These are phyloP conservation scores for Gymnoscopelus braueri DNA, from an alignment of 2,797 vertebrate genomes.

Conservation along the genomic window DNA sequence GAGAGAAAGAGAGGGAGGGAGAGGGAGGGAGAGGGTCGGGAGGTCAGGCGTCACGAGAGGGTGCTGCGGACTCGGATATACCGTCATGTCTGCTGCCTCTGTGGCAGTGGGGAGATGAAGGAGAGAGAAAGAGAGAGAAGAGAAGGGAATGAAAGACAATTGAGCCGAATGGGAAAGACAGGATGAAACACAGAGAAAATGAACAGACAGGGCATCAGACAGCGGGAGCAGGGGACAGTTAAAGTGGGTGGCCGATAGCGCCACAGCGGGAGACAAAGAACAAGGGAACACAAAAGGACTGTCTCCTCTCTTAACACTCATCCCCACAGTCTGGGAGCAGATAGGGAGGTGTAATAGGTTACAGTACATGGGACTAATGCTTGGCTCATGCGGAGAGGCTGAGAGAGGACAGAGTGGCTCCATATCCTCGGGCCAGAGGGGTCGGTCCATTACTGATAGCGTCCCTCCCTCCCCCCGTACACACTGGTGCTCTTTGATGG, in stretches of 20 bases:
- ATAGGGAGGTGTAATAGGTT: slow-evolving; percentile 41
- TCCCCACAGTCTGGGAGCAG: slow-evolving; percentile 36
- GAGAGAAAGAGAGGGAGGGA: slow-evolving; percentile 15
- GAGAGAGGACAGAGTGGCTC: slow-evolving; percentile 51
- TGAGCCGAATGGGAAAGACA: background rate
- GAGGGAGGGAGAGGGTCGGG: slow-evolving; percentile 29
- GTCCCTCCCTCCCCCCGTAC: slow-evolving; percentile 23
- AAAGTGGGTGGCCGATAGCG: slow-evolving; percentile 12
- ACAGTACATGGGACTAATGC: slow-evolving; percentile 41
- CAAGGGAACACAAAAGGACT: slow-evolving; percentile 23
- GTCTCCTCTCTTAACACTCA: slow-evolving; percentile 28
- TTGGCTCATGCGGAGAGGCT: slow-evolving; percentile 31
- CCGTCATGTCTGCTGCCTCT: slow-evolving; percentile 74
- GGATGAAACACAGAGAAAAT: background rate
- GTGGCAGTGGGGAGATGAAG: background rate
- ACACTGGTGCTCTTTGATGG: slow-evolving; percentile 63
- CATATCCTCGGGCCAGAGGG: slow-evolving; percentile 56
- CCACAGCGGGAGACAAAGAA: slow-evolving; percentile 15
- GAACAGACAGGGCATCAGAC: slow-evolving; percentile 1
- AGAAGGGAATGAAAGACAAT: slow-evolving; percentile 23
- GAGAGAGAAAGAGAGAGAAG: slow-evolving; percentile 31
- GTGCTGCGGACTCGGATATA: slow-evolving; percentile 57
- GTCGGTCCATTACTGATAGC: slow-evolving; percentile 37
- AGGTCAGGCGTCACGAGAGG: slow-evolving; percentile 65
- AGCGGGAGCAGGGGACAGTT: slow-evolving; percentile 6